These are phyloP conservation scores for Anthoptus insignis DNA, from an alignment of 2,888 invertebrate species.

Conservation along the genomic window DNA sequence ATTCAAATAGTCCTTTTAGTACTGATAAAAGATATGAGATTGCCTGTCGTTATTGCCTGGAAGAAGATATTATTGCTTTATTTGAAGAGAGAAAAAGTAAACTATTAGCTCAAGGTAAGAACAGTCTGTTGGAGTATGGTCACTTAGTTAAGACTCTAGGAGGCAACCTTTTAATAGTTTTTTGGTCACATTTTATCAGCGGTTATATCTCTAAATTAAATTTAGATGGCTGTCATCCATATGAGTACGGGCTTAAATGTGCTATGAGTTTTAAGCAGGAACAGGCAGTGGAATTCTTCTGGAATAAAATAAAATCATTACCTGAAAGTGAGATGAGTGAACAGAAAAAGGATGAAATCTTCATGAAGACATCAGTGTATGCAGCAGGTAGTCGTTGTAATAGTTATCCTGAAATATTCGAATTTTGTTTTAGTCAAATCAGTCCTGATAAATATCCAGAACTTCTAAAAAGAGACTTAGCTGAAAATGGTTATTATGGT, in stretches of 20 bases:
- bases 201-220: conserved; percentile 1
- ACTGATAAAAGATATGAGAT: not conserved
- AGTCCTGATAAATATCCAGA: conserved; percentile 5
- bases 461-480: conserved; percentile 3
- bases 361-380: not conserved
- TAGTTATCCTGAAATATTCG: conserved; percentile 5
- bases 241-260: conserved; percentile 5
- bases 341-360: conserved; percentile 6
- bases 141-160: not conserved
- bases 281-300: conserved; percentile 1
- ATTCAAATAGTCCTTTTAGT: not conserved
- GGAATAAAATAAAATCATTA: conserved; percentile 5
- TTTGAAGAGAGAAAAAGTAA: not conserved
- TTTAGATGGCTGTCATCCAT: conserved; percentile 5
- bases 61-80: conserved; percentile 5
- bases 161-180: not conserved
- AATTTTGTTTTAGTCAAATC: conserved; percentile 1
- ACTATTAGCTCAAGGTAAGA: not conserved
- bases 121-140: not conserved
- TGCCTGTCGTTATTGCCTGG: not conserved
- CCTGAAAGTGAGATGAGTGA: not conserved
- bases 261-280: not conserved
- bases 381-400: not conserved
- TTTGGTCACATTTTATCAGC: not conserved
- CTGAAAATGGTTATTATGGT: conserved; percentile 5